Evolutionary conservation across 2,888 invertebrate species (phyloP), one percentile per base, ranked within the genome.

Genomic region (Stenotaenia linearis): DNA sequence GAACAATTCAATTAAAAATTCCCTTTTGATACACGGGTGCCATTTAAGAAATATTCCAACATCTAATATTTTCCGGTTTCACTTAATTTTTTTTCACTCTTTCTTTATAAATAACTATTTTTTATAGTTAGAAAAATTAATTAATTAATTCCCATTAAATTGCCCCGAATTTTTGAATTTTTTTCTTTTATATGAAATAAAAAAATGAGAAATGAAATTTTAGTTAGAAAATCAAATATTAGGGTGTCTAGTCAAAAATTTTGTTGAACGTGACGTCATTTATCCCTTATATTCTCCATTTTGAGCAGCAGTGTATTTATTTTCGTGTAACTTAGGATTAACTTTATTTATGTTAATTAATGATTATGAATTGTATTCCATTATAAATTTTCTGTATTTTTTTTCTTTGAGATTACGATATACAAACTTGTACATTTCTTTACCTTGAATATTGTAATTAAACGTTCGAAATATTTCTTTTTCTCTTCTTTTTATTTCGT

Each of bases 271-370:
- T 56, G 56, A 18, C 56, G 56, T 56, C 56, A 37, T 12, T 6
- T n/a, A 6, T 37, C 56, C 56, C 23, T 56, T 7, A 18, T 18
- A 56, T 56, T 21, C 23, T 56, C 56, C 23, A 15, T 18, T 18
- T 56, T 56, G 56, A 56, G 56, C 56, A 56, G 56, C 7, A 56
- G n/a, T 56, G 56, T 56, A 56, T 56, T 56, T 56, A 56, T 56
- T 56, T 15, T 56, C 18, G n/a, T n/a, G n/a, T n/a, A n/a, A n/a
- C n/a, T n/a, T n/a, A n/a, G n/a, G n/a, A 56, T 56, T 56, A 56
- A 18, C 18, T 18, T 56, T 56, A 56, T 56, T 56, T 18, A 18
- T 56, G 18, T 56, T 56, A 56, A 56, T 56, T 56, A 18, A 56
- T 23, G 10, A 23, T 56, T 56, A 56, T 56, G 9, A 56, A 56